These are phyloP conservation scores for Galagoides demidoff DNA, from an alignment of 2,797 vertebrate genomes.

Conservation along the genomic window DNA sequence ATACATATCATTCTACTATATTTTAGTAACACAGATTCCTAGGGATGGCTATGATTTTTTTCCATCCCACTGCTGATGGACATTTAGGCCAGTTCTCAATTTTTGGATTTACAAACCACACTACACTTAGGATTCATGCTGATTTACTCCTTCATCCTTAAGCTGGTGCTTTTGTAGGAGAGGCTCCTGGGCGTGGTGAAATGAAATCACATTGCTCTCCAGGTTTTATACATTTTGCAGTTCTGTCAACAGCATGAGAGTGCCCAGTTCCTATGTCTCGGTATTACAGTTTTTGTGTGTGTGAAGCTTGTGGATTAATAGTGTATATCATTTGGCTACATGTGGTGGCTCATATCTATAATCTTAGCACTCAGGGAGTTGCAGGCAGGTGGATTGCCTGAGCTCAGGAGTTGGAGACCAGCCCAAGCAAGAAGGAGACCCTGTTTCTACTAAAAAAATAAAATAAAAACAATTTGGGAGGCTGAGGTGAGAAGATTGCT, in stretches of 20 bases:
- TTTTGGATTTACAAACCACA: not conserved
- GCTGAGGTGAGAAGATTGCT: too few relatives aligned
- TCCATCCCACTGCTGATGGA: not conserved
- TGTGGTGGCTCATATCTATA: too few relatives aligned
- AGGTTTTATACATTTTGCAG: not conserved
- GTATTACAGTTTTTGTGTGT: not conserved
- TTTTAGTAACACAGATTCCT: not conserved
- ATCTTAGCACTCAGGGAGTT: too few relatives aligned
- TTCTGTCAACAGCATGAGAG: not conserved
- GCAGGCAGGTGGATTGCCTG: too few relatives aligned
- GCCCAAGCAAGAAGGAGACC: too few relatives aligned
- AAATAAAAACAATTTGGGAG: too few relatives aligned
- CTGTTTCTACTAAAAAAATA: too few relatives aligned
- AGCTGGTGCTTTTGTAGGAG: not conserved
- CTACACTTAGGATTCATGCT: not conserved
- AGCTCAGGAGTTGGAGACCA: too few relatives aligned
- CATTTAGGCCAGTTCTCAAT: not conserved
- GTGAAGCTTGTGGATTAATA: not conserved
- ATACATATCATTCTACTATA: not conserved
- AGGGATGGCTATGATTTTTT: too few relatives aligned
- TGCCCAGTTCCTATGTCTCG: not conserved
- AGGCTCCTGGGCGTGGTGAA: not conserved
- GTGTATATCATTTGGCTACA: too few relatives aligned
- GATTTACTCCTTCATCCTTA: not conserved
- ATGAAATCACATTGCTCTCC: not conserved